Evolutionary conservation across 1,140 invertebrate genomes (phyloP), one percentile per base, ranked within the genome.

Genomic region (Zaprionus africanus): DNA sequence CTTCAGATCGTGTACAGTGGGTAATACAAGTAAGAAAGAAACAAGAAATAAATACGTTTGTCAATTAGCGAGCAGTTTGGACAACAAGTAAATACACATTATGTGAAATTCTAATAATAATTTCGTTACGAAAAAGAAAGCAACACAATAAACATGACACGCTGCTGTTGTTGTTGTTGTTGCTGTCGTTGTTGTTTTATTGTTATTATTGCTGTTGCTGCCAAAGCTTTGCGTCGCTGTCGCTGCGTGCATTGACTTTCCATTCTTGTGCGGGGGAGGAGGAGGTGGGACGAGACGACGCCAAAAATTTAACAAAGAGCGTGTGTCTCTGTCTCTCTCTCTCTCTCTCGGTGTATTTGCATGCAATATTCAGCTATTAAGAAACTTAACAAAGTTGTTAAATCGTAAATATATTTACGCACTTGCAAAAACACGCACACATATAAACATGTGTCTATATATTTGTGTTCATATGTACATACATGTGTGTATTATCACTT

Each of bases 221-320:
- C 49, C 64, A 49, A 26, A 59, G 79, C 64, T 56, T 49, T 17
- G 67, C 72, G 64, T 76, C 68, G 78, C 66, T 71, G 82, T 51
- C 58, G 74, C 82, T 66, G 81, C 81, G 83, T 87, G 84, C 83
- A 88, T 87, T 87, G 83, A 87, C 83, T 88, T 87, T 87, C 83
- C 84, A 88, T 87, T 88, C 77, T 82, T 81, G 60, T 61, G 67
- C 46, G 56, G 22, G 36, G 22, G n/a, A 46, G 41, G 15, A 17
- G 41, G 3, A n/a, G 19, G 17, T 13, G 34, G 59, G 24, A 57
- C 7, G 53, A 11, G 60, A 11, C 13, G 49, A 19, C 41, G 34
- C 34, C 26, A 31, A 56, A 54, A 63, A 63, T 19, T 57, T 49
- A 51, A 51, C 41, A 24, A 57, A 67, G 65, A 24, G 28, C 22